Percentiles rank a stretch among this genome's conserved stretches.
phyloP scores from a whole-genome alignment of 2,113 vertebrate species.

The Gallinago undulata region DNA sequence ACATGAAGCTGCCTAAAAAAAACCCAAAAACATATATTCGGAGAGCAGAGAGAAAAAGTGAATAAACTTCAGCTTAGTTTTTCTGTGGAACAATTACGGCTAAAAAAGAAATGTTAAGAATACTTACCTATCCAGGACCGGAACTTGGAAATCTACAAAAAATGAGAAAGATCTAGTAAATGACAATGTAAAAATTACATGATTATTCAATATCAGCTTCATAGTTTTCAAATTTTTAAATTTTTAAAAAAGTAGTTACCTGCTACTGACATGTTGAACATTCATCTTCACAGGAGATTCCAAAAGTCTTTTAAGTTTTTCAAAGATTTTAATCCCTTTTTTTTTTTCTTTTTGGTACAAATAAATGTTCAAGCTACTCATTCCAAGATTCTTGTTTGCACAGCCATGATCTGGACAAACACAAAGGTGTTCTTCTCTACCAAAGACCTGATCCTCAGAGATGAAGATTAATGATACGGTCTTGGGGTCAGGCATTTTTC shows the following conservation, averaged over 20 bases:
- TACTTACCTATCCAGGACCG: constrained; percentile 50
- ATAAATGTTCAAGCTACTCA: neutral
- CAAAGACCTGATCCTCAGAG: neutral
- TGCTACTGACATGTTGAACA: neutral
- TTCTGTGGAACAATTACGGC: neutral
- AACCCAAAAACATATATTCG: neutral
- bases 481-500: neutral
- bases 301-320: neutral
- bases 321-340: neutral
- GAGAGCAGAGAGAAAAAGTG: neutral
- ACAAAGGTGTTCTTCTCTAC: neutral
- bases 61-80: neutral
- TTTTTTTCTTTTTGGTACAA: neutral
- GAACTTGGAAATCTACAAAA: neutral
- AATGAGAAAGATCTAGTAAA: neutral
- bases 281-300: neutral
- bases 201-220: neutral
- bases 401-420: neutral
- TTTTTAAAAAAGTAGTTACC: constrained; percentile 6
- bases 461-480: neutral
- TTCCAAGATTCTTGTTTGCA: neutral
- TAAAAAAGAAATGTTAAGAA: neutral
- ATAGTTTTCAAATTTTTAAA: no score
- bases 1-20: neutral
- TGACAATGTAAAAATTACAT: neutral